Base-by-base conservation (phyloP, 2,113 vertebrate genomes). In the Balaenoptera acutorostrata region DNA sequence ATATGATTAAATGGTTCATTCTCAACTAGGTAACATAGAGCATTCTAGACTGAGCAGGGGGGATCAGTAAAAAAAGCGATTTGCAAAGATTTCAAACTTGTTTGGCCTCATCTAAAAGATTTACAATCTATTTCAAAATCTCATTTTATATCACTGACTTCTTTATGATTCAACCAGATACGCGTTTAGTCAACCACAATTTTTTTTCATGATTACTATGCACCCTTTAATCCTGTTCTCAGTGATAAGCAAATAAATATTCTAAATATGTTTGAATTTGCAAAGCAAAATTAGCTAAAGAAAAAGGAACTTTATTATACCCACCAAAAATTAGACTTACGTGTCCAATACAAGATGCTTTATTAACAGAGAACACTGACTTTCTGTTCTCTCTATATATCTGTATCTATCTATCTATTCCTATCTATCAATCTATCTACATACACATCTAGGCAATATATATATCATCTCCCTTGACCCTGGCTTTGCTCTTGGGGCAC, bases 31-130 rank as follows among this genome's bases (percentile, higher is more conserved):
- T 77, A 75, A 86, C 5, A 59, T 1, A 89, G 5, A 84, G 1
- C 36, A 31, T 66, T 68, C 31, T 61, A 29, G 49, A 77, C 7
- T 63, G 33, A 81, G 12, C 1, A 25, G 3, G 3, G 31, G 10
- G 0, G 3, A 11, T 55, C 17, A n/a, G 21, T 57, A 27, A 31
- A 88, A 93, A 75, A 27, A 6, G 1, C 0, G 5, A 41, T 88
- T 75, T 77, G 55, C 25, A 71, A 93, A 92, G 33, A 90, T 77
- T 90, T 97, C 41, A 92, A 80, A 66, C 5, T 41, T 59, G 29
- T 55, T 75, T 89, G 46, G 31, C 33, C 23, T 84, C 20, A 92
- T 68, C 13, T 69, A 93, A 95, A 97, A 93, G 85, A 84, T 44
- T 21, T 57, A 57, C 20, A 57, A 57, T 21, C 55, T 57, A 82